Base-by-base conservation (phyloP, 1,140 invertebrate genomes). In the Penaeus chinensis region DNA sequence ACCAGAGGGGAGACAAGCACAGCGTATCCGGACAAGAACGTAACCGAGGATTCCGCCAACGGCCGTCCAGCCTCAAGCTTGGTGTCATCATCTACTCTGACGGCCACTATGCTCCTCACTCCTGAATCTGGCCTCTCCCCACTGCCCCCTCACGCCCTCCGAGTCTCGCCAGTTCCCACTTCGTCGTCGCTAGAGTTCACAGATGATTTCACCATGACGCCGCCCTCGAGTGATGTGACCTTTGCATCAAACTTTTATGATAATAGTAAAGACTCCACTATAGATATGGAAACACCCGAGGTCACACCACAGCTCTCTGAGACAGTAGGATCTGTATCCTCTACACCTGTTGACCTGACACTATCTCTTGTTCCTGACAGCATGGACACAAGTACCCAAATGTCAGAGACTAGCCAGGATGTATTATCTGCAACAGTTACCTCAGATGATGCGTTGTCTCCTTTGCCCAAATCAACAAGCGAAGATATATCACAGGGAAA, bases 61-160 rank as follows among this genome's bases (percentile, higher is more conserved):
- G 66, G 24, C 16, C 47, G 62, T 27, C 42, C 81, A 37, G 42
- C 63, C 42, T 24, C 66, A 5, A 87, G 85, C 24, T 10, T 82
- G 27, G 47, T 84, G 27, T 89, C 89, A 32, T 87, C 89, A 63
- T 89, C 89, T 47, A 89, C 89, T 78, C 89, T 89, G 16, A 87
- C 89, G 3, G 89, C 89, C 22, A 80, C 85, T 62, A 66, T 84
- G 24, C 85, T 87, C 60, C 81, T 87, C 47, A 87, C 89, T 61
- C 89, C 82, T 76, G 89, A 89, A 13, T 89, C 89, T 42, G 89
- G 66, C 18, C 22, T 85, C 27, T 89, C 89, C 27, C 85, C 89
- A 2, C 77, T 89, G 18, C 89, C 89, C 27, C 89, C 89, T n/a
- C 89, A 89, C 65, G 85, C 74, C 37, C 85, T 87, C n/a, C 69